phyloP scores from a whole-genome alignment of 1,140 invertebrate genomes.

The Drosophila virilis region DNA sequence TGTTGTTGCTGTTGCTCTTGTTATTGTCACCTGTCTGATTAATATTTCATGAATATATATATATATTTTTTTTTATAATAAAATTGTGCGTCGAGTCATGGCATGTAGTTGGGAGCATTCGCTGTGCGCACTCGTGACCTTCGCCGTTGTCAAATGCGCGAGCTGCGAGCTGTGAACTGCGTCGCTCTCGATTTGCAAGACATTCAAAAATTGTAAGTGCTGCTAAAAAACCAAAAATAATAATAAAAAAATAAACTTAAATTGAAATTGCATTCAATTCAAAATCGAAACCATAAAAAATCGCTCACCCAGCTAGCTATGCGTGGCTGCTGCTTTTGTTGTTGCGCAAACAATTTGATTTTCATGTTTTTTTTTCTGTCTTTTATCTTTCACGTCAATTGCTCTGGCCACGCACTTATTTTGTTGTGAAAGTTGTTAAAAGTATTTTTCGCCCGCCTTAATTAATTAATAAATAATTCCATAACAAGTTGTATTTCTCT shows the following conservation, averaged over 20 bases:
- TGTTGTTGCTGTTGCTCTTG: slow-evolving; percentile 58
- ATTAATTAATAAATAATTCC: slow-evolving; percentile 60
- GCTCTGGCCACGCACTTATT: slow-evolving; percentile 28
- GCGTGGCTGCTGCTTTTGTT: slow-evolving; percentile 49
- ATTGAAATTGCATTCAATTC: slow-evolving; percentile 68
- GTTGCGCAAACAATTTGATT: slow-evolving; percentile 20
- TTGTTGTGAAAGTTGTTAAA: slow-evolving; percentile 60
- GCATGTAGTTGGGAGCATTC: slow-evolving; percentile 33
- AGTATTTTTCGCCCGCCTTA: slow-evolving; percentile 44
- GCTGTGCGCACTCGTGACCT: slow-evolving; percentile 50
- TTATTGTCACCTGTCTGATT: slow-evolving; percentile 78
- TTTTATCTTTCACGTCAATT: slow-evolving; percentile 13
- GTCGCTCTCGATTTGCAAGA: slow-evolving; percentile 71
- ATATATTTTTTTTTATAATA: slow-evolving; percentile 5
- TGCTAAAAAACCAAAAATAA: background rate
- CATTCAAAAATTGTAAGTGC: slow-evolving; percentile 55
- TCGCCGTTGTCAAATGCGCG: slow-evolving; percentile 46
- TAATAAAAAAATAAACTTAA: slow-evolving; percentile 35
- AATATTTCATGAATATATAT: slow-evolving; percentile 53
- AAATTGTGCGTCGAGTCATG: slow-evolving; percentile 69
- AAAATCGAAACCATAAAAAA: slow-evolving; percentile 63
- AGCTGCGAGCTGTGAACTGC: slow-evolving; percentile 42
- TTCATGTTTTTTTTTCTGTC: background rate
- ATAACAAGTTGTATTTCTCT: slow-evolving; percentile 35
- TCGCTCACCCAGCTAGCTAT: slow-evolving; percentile 61